Conservation (phyloP, 2,797 vertebrate species). For the Xenops minutus region DNA sequence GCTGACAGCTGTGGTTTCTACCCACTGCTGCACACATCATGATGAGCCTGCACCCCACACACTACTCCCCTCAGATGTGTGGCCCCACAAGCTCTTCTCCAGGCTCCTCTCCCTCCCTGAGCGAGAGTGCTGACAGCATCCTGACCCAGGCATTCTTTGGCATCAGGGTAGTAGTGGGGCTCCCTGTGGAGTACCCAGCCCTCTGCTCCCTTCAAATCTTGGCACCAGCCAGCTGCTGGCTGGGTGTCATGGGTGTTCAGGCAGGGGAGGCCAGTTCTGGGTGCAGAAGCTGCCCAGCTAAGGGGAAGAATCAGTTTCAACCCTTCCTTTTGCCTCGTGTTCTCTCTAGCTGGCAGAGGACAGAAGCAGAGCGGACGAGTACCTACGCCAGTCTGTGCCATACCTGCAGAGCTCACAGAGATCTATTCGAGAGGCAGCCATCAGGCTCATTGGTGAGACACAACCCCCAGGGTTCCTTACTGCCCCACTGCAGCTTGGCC, state of each 20-base stretch:
- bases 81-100: background rate
- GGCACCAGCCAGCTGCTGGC: background rate
- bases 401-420: background rate
- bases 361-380: background rate
- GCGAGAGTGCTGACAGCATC: background rate
- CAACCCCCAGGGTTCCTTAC: accelerated
- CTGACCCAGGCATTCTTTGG: background rate
- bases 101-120: background rate
- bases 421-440: background rate
- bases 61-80: background rate
- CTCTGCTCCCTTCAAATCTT: background rate
- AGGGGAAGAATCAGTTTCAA: background rate
- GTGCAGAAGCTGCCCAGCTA: background rate
- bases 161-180: background rate
- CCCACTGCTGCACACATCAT: background rate
- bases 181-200: background rate
- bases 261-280: background rate
- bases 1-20: background rate
- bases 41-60: background rate
- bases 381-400: background rate
- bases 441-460: background rate
- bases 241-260: background rate
- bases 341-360: background rate
- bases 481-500: background rate
- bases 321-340: background rate